Conservation (phyloP, 2,888 invertebrate genomes). For the Argynnis bischoffii region DNA sequence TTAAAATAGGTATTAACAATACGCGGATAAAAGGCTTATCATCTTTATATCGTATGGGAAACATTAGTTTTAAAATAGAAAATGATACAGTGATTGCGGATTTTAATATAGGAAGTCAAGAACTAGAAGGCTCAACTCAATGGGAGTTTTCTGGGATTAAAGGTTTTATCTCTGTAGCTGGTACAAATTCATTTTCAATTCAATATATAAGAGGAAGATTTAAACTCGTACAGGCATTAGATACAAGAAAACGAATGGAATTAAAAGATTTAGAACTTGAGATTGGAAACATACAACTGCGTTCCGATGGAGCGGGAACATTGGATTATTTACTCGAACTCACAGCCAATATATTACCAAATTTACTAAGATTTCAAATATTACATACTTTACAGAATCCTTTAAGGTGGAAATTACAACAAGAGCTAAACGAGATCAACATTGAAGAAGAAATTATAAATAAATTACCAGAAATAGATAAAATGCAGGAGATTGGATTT, state of each 20-base stretch:
- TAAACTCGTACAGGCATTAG: conserved; percentile 88
- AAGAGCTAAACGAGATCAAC: conserved; percentile 87
- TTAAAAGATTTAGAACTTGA: conserved; percentile 89
- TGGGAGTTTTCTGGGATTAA: conserved; percentile 89
- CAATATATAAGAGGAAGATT: conserved; percentile 88
- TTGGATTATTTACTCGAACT: conserved; percentile 92
- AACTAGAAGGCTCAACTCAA: conserved; percentile 87
- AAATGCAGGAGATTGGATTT: conserved; percentile 75
- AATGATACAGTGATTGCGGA: conserved; percentile 86
- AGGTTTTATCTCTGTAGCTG: conserved; percentile 86
- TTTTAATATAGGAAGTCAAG: conserved; percentile 90
- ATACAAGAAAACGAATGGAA: conserved; percentile 87
- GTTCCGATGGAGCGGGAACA: conserved; percentile 92
- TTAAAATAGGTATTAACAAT: conserved; percentile 86
- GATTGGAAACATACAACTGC: conserved; percentile 91
- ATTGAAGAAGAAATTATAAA: conserved; percentile 88
- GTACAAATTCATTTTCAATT: conserved; percentile 89
- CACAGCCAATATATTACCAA: conserved; percentile 90
- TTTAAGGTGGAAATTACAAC: conserved; percentile 87
- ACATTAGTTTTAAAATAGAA: conserved; percentile 87
- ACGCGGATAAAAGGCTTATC: conserved; percentile 91
- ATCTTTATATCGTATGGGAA: conserved; percentile 91
- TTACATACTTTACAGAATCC: conserved; percentile 92
- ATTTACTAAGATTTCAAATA: conserved; percentile 92
- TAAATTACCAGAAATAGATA: conserved; percentile 85